A percentile compares a stretch with the other conserved stretches of the same genome.
These are phyloP conservation scores for Aphyosemion australe DNA, from an alignment of 2,113 vertebrate species.

Conservation along the genomic window DNA sequence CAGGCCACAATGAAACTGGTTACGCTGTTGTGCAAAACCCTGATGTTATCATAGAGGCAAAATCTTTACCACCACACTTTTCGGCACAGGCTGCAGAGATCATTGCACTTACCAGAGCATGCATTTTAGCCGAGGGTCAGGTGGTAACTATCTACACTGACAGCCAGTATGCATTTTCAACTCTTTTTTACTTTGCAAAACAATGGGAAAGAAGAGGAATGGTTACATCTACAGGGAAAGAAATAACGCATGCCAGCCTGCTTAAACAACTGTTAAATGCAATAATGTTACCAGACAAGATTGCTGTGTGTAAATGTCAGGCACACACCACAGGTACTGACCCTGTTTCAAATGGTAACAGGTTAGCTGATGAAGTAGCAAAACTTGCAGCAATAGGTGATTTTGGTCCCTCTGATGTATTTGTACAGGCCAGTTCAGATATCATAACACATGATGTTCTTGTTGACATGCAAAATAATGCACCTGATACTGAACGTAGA, in stretches of 20 bases:
- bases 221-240: background rate
- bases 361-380: background rate
- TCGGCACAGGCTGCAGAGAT: background rate
- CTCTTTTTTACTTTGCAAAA: background rate
- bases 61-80: background rate
- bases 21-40: background rate
- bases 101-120: background rate
- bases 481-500: background rate
- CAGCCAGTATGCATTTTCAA: background rate
- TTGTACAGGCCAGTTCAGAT: accelerated
- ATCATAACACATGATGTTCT: background rate
- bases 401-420: background rate
- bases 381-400: background rate
- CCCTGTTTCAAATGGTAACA: background rate
- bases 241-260: background rate
- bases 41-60: background rate
- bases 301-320: background rate
- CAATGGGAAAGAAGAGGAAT: background rate
- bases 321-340: background rate
- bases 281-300: background rate
- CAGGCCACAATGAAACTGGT: accelerated
- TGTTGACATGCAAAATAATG: background rate
- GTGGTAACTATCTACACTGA: background rate
- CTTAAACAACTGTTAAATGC: background rate
- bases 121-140: background rate